Conservation (phyloP, 2,888 invertebrate species). For the Lomographa bimaculata region DNA sequence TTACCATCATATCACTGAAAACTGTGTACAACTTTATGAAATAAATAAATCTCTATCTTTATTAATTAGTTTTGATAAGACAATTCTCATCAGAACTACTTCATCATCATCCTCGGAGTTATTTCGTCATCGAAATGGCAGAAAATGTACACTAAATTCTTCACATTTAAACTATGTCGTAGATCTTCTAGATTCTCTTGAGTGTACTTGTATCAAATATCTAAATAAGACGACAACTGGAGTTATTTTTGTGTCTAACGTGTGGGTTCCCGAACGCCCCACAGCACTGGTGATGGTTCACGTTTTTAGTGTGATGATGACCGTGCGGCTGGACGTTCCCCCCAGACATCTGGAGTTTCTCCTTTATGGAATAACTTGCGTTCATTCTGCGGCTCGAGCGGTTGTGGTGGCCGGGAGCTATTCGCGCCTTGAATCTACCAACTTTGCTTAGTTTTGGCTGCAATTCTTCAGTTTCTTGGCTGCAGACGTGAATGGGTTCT, state of each 20-base stretch:
- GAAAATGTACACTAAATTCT: too few relatives aligned
- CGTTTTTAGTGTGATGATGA: constrained; percentile 71
- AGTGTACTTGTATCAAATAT: too few relatives aligned
- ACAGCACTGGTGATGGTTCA: constrained; percentile 78
- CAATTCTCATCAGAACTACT: too few relatives aligned
- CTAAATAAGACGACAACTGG: constrained; percentile 69
- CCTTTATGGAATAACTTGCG: constrained; percentile 56
- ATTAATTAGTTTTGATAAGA: too few relatives aligned
- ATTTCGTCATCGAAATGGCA: too few relatives aligned
- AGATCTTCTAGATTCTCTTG: too few relatives aligned
- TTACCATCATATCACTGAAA: too few relatives aligned
- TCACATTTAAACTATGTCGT: too few relatives aligned
- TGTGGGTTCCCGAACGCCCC: constrained; percentile 79
- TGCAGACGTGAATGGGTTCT: constrained; percentile 48
- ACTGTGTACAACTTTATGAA: too few relatives aligned
- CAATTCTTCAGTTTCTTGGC: constrained; percentile 45
- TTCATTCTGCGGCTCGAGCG: constrained; percentile 49
- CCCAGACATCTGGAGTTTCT: constrained; percentile 42
- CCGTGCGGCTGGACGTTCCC: constrained; percentile 66
- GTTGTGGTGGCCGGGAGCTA: constrained; percentile 68
- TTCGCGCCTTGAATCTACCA: constrained; percentile 63
- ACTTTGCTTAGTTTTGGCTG: constrained; percentile 65
- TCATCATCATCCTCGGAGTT: too few relatives aligned
- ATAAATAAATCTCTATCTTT: too few relatives aligned
- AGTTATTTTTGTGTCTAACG: constrained; percentile 71